phyloP scores from a whole-genome alignment of 2,888 invertebrate genomes.

The Zonitis immaculata region DNA sequence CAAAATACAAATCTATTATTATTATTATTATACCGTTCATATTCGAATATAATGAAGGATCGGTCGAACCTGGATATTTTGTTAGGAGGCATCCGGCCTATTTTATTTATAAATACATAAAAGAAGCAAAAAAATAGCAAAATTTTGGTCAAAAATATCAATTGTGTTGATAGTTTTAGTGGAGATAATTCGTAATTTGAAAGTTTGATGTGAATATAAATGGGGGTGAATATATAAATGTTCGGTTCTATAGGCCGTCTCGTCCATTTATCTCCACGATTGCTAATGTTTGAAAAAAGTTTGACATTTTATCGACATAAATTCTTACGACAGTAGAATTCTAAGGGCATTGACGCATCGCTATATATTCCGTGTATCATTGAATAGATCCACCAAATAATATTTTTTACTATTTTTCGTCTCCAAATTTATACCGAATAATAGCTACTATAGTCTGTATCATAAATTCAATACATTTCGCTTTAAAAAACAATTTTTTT shows the following conservation, averaged over 20 bases:
- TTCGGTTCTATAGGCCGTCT: neutral
- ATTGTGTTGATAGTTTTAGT: too few species aligned
- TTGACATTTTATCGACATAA: conserved; percentile 2
- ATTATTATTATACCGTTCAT: too few species aligned
- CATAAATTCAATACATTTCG: too few species aligned
- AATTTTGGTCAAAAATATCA: too few species aligned
- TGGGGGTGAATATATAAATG: neutral
- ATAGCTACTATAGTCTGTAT: too few species aligned
- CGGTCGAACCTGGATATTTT: neutral
- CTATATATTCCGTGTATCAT: too few species aligned
- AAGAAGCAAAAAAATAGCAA: too few species aligned
- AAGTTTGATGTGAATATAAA: neutral
- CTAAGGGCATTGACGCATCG: conserved; percentile 2
- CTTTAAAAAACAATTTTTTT: too few species aligned
- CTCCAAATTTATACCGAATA: neutral
- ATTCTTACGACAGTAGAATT: neutral
- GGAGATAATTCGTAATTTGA: neutral
- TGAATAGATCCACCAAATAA: neutral
- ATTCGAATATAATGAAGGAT: neutral
- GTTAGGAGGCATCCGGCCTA: too few species aligned
- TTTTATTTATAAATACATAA: too few species aligned
- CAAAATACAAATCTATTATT: neutral
- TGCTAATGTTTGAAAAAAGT: conserved; percentile 2
- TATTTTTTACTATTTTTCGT: neutral
- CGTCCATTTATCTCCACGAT: neutral